These are phyloP conservation scores for Planococcus citri DNA, from an alignment of 1,140 invertebrate genomes.

Conservation along the genomic window DNA sequence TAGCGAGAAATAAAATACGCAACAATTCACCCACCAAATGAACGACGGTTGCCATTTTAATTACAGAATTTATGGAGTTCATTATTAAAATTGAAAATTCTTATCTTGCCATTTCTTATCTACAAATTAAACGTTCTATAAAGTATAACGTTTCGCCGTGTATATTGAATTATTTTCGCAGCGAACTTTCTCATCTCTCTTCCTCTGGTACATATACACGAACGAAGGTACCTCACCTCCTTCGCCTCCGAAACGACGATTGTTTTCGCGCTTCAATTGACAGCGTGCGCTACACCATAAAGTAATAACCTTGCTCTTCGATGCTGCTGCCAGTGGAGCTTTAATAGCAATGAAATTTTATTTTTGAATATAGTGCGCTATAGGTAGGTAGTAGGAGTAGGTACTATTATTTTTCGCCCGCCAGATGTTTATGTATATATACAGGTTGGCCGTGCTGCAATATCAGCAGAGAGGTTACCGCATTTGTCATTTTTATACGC, in stretches of 20 bases:
- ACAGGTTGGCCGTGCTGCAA: too few species aligned
- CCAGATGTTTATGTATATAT: too few species aligned
- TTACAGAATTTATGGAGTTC: not conserved
- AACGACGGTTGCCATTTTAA: not conserved
- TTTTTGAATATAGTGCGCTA: too few species aligned
- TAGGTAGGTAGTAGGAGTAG: too few species aligned
- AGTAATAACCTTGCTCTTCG: not conserved
- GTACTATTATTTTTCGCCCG: too few species aligned
- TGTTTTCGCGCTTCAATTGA: conserved; percentile 2
- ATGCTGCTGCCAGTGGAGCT: too few species aligned
- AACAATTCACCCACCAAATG: not conserved
- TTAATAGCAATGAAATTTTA: too few species aligned
- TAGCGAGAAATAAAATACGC: not conserved
- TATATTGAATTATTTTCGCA: not conserved
- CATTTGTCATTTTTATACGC: too few species aligned
- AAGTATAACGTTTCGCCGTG: not conserved
- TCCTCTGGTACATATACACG: too few species aligned
- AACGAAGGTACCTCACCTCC: too few species aligned
- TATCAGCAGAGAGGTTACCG: too few species aligned
- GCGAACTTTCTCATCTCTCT: not conserved
- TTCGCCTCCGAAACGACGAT: not conserved
- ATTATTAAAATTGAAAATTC: not conserved
- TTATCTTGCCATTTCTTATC: not conserved
- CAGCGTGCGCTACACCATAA: not conserved
- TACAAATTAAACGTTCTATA: not conserved